Base-by-base conservation (phyloP, 2,888 invertebrate species). In the Drosophila fungiperda region DNA sequence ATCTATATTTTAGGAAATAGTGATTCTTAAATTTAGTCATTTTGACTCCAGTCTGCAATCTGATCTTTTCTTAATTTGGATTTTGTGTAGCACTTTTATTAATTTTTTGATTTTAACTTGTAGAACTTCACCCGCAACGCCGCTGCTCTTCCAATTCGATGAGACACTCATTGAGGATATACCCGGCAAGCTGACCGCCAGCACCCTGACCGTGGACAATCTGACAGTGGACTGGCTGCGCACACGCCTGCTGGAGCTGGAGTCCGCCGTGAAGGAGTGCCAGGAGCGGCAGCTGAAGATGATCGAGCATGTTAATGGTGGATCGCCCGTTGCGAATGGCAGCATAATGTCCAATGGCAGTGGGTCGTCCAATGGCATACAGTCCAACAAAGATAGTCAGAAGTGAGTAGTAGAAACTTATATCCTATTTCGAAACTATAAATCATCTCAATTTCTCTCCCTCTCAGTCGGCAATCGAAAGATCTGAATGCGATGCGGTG, bases 181-280 rank as follows among this genome's bases (percentile, higher is more conserved):
- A 61, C 96, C 96, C 59, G 98, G 98, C 11, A 97, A 97, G 92
- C 94, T 98, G 58, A 95, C 96, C 87, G 96, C 97, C n/a, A 97
- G 97, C 93, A 96, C 96, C 91, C 92, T 99, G 78, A 97, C 98
- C 0, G 97, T 98, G 0, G 98, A 99, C 93, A 98, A 98, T 93
- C 94, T 98, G 36, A 99, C 98, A 0, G 96, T 97, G 45, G 98
- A 98, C 90, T 97, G 97, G 96, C 93, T 99, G 66, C 95, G 97
- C 86, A 96, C 96, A 78, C 96, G 97, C 90, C 93, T 97, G 63
- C 94, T 94, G 20, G 97, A 98, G 83, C 92, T 98, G 74, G 98
- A 98, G 92, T 94, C 82, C n/a, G 94, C 95, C n/a, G 94, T 98
- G 48, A 96, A 96, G 91, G 96, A 97, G 66, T 96, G 95, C 73